A percentile compares a stretch with the other conserved stretches of the same genome.
Conservation (phyloP, 2,888 invertebrate species). For the Eledone cirrhosa region DNA sequence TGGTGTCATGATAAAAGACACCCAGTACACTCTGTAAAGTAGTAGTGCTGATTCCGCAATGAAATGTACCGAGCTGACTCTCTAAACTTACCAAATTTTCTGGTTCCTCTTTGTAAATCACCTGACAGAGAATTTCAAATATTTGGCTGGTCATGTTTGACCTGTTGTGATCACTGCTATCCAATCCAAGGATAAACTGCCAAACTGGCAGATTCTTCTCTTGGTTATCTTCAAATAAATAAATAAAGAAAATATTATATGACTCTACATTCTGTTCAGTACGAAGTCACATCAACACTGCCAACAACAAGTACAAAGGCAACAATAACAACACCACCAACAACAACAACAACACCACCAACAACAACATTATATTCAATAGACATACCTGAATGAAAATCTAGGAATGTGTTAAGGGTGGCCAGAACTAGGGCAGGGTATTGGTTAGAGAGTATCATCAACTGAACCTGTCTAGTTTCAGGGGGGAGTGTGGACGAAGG, state of each 20-base stretch:
- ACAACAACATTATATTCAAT: too few relatives aligned
- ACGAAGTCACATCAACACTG: too few relatives aligned
- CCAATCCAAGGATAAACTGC: conserved; percentile 3
- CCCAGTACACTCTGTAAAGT: too few relatives aligned
- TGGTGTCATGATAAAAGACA: too few relatives aligned
- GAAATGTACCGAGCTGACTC: too few relatives aligned
- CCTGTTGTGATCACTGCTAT: neutral
- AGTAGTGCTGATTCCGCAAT: too few relatives aligned
- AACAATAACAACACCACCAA: too few relatives aligned
- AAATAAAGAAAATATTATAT: neutral
- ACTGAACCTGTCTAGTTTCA: conserved; percentile 17
- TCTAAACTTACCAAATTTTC: conserved; percentile 23
- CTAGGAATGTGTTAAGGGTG: neutral
- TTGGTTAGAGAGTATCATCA: conserved; percentile 14
- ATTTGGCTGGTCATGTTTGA: neutral
- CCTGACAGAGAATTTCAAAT: conserved; percentile 18
- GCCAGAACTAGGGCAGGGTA: neutral
- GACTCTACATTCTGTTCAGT: too few relatives aligned
- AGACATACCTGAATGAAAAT: conserved; percentile 19
- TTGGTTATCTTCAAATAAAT: neutral
- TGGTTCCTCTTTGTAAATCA: conserved; percentile 14
- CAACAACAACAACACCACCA: too few relatives aligned
- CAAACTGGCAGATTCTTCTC: neutral
- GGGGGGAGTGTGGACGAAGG: neutral
- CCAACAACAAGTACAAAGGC: too few relatives aligned